A percentile compares a stretch with the other conserved stretches of the same genome.
Evolutionary conservation across 2,113 vertebrate species (phyloP).

Genomic region (Scolopax mira): DNA sequence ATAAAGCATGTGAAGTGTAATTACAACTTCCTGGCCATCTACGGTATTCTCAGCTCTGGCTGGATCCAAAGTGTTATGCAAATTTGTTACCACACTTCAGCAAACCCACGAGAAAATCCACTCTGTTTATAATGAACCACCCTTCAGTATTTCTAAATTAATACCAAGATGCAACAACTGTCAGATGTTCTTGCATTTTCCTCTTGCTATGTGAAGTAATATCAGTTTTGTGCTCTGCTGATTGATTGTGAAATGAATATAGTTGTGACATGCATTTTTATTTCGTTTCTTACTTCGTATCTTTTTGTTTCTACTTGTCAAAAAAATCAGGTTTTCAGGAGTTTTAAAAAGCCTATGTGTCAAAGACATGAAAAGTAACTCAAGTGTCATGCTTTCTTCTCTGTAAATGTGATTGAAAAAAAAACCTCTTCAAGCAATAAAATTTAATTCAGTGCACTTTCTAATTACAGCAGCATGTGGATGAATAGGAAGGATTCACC

Average conservation of each 20-base stretch:
- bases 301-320: background rate
- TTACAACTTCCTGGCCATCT: background rate
- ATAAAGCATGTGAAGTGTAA: background rate
- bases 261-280: background rate
- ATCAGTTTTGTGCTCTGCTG: background rate
- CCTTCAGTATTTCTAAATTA: background rate
- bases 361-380: background rate
- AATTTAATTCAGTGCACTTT: background rate
- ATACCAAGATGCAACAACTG: background rate
- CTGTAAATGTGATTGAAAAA: background rate
- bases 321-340: background rate
- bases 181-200: background rate
- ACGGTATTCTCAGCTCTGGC: background rate
- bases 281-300: background rate
- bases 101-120: background rate
- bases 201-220: background rate
- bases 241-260: background rate
- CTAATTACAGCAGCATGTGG: background rate
- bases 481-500: background rate
- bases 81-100: background rate
- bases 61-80: background rate
- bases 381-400: background rate
- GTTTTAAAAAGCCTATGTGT: background rate
- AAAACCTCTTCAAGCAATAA: background rate
- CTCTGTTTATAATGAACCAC: background rate